Evolutionary conservation across 1,140 invertebrate species (phyloP).

Genomic region (Pogonognathellus flavescens): DNA sequence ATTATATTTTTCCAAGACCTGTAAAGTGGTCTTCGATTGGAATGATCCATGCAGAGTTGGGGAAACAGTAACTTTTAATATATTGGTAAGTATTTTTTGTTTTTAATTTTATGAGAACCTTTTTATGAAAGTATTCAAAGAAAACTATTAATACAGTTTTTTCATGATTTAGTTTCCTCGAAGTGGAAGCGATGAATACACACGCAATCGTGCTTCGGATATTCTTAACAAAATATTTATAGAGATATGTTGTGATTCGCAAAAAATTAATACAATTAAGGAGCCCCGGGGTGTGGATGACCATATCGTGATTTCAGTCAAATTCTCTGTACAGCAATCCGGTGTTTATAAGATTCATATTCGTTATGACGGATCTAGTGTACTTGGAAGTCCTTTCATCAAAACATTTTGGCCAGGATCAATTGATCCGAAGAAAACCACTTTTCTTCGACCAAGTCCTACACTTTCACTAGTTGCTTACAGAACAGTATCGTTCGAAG

Average conservation of each 20-base stretch:
- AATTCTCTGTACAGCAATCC: constrained; percentile 60
- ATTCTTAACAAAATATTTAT: background rate
- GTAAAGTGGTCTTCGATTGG: constrained; percentile 17
- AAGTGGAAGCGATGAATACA: background rate
- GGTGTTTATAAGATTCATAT: constrained; percentile 62
- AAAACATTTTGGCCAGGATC: constrained; percentile 54
- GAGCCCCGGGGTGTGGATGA: constrained; percentile 23
- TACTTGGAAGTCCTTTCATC: constrained; percentile 56
- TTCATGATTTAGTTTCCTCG: constrained; percentile 3
- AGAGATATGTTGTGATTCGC: background rate
- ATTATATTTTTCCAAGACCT: constrained; percentile 15
- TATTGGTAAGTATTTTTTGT: constrained; percentile 3
- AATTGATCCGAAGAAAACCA: constrained; percentile 58
- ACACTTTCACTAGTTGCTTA: constrained; percentile 44
- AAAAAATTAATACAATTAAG: background rate
- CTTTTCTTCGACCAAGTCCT: constrained; percentile 55
- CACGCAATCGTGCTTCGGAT: background rate
- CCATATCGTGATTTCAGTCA: constrained; percentile 50
- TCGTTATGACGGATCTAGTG: constrained; percentile 31
- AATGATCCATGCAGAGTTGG: constrained; percentile 6
- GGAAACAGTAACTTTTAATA: constrained; percentile 6
- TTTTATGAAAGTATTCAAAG: background rate
- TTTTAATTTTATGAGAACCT: no score
- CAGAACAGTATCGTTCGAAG: constrained; percentile 12
- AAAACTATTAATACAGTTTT: background rate